Evolutionary conservation across 2,797 vertebrate species (phyloP).

Genomic region (Florisuga fusca): DNA sequence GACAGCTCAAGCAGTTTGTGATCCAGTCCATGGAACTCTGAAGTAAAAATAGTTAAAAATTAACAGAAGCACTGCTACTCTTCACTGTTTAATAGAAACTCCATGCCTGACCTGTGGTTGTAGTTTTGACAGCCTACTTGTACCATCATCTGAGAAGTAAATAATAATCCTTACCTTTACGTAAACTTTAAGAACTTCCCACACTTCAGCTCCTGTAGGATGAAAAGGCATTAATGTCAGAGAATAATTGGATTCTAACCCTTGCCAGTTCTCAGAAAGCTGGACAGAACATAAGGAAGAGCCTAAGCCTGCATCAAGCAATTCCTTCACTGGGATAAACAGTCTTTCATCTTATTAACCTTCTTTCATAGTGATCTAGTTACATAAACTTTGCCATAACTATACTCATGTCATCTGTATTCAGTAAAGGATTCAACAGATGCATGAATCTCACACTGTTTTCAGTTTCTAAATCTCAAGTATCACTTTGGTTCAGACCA

Average conservation of each 20-base stretch:
- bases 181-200: conserved; percentile 73
- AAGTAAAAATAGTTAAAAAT: background rate
- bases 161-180: conserved; percentile 61
- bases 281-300: conserved; percentile 53
- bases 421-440: background rate
- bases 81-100: background rate
- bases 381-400: conserved; percentile 58
- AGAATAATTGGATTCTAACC: conserved; percentile 72
- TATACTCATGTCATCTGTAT: background rate
- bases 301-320: conserved; percentile 57
- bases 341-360: conserved; percentile 66
- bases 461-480: background rate
- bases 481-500: background rate
- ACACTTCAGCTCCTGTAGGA: conserved; percentile 63
- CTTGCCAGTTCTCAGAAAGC: conserved; percentile 56
- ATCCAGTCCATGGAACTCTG: background rate
- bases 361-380: conserved; percentile 60
- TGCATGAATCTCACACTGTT: background rate
- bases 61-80: background rate
- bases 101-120: background rate
- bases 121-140: background rate
- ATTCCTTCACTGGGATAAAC: conserved; percentile 52
- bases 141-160: conserved; percentile 26
- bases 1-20: background rate
- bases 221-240: conserved; percentile 71